These are phyloP conservation scores for Eidolon helvum DNA, from an alignment of 2,113 vertebrate species.

Conservation along the genomic window DNA sequence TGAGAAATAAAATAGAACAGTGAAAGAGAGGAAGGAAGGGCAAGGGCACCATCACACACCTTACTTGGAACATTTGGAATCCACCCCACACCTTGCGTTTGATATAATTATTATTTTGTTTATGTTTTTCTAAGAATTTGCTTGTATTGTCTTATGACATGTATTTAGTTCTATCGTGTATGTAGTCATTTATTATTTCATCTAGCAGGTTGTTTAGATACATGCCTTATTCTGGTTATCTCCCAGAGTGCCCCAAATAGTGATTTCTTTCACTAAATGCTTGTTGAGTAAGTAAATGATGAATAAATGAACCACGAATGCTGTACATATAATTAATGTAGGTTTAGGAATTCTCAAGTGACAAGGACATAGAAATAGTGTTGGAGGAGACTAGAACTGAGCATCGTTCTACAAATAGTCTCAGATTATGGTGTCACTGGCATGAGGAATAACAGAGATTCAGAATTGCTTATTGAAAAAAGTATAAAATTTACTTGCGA, in stretches of 20 bases:
- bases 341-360: neutral
- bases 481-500: neutral
- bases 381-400: neutral
- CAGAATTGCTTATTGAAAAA: neutral
- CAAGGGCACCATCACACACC: neutral
- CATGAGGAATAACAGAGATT: neutral
- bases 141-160: neutral
- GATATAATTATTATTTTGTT: neutral
- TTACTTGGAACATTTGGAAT: slow-evolving; percentile 3
- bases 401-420: neutral
- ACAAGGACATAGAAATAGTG: neutral
- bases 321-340: neutral
- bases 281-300: neutral
- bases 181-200: neutral
- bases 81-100: neutral
- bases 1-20: neutral
- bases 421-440: neutral
- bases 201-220: neutral
- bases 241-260: neutral
- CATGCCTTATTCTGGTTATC: neutral
- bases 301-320: neutral
- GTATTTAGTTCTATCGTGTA: neutral
- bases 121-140: neutral
- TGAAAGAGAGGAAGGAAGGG: neutral
- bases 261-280: neutral